A percentile compares a stretch with the other conserved stretches of the same genome.
Conservation (phyloP, 2,113 vertebrate genomes). For the Australoheros scitulus region DNA sequence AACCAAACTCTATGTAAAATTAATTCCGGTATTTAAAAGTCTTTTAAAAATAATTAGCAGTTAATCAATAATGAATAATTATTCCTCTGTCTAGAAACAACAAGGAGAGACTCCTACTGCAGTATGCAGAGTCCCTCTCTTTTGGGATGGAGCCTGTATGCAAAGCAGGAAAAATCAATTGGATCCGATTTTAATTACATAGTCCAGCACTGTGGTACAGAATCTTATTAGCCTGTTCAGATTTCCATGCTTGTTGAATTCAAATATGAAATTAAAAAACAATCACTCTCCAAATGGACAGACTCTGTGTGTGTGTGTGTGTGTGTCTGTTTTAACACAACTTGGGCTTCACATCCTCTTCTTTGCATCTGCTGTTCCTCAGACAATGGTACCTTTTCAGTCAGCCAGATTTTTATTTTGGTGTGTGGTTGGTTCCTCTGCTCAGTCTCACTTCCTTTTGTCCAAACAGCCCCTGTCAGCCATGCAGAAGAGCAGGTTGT, state of each 20-base stretch:
- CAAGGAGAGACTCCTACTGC: conserved; percentile 1
- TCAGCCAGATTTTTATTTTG: conserved; percentile 12
- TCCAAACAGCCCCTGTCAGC: neutral
- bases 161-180: conserved; percentile 60
- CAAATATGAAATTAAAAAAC: conserved; percentile 56
- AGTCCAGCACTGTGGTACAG: conserved; percentile 41
- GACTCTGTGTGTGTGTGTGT: neutral
- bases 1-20: conserved; percentile 38
- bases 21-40: conserved; percentile 35
- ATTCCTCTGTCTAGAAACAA: conserved; percentile 25
- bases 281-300: conserved; percentile 34
- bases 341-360: conserved; percentile 28
- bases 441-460: conserved; percentile 22
- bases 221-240: conserved; percentile 58
- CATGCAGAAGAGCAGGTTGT: neutral
- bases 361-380: neutral
- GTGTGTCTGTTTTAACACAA: neutral
- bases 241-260: conserved; percentile 62
- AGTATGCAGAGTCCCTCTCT: conserved; percentile 5
- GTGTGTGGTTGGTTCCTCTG: conserved; percentile 2
- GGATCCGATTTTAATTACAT: conserved; percentile 64
- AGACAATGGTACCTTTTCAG: neutral
- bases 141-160: conserved; percentile 37
- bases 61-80: conserved; percentile 57
- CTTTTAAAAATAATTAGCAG: conserved; percentile 46